These are phyloP conservation scores for Phthorimaea operculella DNA, from an alignment of 1,140 invertebrate genomes.

Conservation along the genomic window DNA sequence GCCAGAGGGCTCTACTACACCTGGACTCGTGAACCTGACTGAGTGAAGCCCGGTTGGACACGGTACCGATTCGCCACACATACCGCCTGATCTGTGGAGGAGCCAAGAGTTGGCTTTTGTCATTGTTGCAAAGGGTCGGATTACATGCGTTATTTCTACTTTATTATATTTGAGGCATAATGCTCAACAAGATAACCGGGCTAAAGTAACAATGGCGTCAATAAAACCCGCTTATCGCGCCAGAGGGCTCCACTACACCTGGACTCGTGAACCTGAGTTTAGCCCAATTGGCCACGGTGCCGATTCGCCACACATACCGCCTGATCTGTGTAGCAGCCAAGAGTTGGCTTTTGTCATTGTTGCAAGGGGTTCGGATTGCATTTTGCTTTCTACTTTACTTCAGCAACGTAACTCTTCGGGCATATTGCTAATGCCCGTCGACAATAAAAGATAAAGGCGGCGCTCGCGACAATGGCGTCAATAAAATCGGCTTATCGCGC, in stretches of 20 bases:
- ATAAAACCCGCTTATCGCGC: constrained; percentile 50
- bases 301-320: no score
- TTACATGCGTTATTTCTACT: no score
- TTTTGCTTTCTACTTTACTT: no score
- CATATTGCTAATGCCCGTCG: constrained; percentile 45
- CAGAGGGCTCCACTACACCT: constrained; percentile 25
- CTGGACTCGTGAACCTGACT: no score
- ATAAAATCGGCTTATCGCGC: constrained; percentile 51
- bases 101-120: no score
- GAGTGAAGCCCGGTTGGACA: constrained; percentile 18
- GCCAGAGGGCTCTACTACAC: constrained; percentile 27
- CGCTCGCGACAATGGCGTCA: constrained; percentile 32
- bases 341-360: no score
- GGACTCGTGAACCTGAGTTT: constrained; percentile 18
- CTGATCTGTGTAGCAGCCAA: no score
- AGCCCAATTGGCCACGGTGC: constrained; percentile 16
- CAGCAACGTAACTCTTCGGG: constrained; percentile 25
- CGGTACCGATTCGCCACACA: no score
- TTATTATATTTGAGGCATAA: constrained; percentile 41
- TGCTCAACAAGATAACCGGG: constrained; percentile 51
- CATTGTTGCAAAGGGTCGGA: no score
- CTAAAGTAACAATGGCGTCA: constrained; percentile 31
- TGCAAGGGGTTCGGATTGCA: no score
- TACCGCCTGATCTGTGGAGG: no score
- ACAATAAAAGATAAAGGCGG: constrained; percentile 51